Conservation (phyloP, 2,888 invertebrate genomes). For the Lutraria lutraria region DNA sequence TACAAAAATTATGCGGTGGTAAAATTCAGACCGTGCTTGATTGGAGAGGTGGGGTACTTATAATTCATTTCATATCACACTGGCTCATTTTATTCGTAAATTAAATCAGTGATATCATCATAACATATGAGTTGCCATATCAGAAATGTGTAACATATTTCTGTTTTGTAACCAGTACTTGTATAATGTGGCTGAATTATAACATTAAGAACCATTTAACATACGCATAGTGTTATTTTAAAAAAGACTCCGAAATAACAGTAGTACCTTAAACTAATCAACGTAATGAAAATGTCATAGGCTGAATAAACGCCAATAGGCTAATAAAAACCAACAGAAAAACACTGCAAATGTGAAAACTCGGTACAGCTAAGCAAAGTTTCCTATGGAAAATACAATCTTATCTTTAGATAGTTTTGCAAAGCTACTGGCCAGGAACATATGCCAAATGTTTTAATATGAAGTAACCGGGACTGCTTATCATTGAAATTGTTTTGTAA, state of each 20-base stretch:
- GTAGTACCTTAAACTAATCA: conserved; percentile 43
- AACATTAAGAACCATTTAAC: conserved; percentile 44
- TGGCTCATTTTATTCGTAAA: conserved; percentile 57
- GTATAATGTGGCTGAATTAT: conserved; percentile 44
- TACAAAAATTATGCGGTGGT: conserved; percentile 40
- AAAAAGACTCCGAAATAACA: neutral
- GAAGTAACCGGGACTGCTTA: conserved; percentile 62
- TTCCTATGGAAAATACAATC: conserved; percentile 59
- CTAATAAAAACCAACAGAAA: conserved; percentile 50
- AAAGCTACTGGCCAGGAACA: conserved; percentile 56
- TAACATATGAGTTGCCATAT: conserved; percentile 30
- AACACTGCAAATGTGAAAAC: conserved; percentile 34
- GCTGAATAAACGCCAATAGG: conserved; percentile 57
- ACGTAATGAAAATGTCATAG: conserved; percentile 56
- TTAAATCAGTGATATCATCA: conserved; percentile 60
- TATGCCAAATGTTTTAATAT: conserved; percentile 68
- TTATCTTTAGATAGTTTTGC: conserved; percentile 64
- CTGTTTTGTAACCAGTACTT: conserved; percentile 22
- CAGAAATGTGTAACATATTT: conserved; percentile 51
- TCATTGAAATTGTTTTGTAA: conserved; percentile 67
- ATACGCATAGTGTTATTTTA: conserved; percentile 10
- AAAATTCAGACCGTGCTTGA: conserved; percentile 44
- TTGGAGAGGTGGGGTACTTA: conserved; percentile 52
- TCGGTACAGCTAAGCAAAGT: conserved; percentile 18
- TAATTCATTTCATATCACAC: conserved; percentile 38